phyloP scores from a whole-genome alignment of 2,113 vertebrate genomes.

The Charina bottae region DNA sequence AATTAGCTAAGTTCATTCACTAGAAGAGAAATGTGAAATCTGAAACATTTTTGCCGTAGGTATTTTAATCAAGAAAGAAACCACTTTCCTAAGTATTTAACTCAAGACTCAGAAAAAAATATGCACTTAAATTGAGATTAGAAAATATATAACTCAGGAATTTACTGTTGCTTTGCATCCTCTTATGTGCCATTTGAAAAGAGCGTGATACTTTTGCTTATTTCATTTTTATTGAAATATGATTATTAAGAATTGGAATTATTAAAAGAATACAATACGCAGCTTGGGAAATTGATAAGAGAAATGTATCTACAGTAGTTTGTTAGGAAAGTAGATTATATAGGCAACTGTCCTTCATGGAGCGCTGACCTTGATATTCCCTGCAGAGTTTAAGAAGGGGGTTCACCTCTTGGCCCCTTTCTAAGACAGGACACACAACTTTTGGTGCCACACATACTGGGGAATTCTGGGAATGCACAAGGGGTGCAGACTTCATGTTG shows the following conservation, averaged over 20 bases:
- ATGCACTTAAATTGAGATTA: slow-evolving; percentile 76
- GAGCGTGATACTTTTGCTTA: slow-evolving; percentile 51
- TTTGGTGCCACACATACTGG: background rate
- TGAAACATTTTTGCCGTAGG: slow-evolving; percentile 61
- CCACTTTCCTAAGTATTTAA: slow-evolving; percentile 49
- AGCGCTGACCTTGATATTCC: background rate
- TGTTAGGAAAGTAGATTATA: background rate
- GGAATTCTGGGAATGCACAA: background rate
- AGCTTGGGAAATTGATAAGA: slow-evolving; percentile 51
- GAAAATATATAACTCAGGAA: slow-evolving; percentile 61
- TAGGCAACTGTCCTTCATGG: background rate
- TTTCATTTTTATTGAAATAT: slow-evolving; percentile 46
- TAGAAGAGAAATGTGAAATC: slow-evolving; percentile 58
- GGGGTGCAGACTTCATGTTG: background rate
- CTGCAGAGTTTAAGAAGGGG: background rate
- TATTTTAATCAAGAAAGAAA: slow-evolving; percentile 70
- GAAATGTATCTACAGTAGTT: background rate
- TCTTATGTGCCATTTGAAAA: slow-evolving; percentile 32
- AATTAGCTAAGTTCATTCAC: slow-evolving; percentile 45
- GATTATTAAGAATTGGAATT: slow-evolving; percentile 45
- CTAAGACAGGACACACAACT: background rate
- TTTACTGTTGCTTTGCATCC: slow-evolving; percentile 32
- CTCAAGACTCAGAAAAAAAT: slow-evolving; percentile 62
- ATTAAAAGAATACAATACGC: slow-evolving; percentile 45
- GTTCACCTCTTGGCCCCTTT: background rate